Conservation (phyloP, 2,797 vertebrate genomes). For the Lithobates sylvaticus region DNA sequence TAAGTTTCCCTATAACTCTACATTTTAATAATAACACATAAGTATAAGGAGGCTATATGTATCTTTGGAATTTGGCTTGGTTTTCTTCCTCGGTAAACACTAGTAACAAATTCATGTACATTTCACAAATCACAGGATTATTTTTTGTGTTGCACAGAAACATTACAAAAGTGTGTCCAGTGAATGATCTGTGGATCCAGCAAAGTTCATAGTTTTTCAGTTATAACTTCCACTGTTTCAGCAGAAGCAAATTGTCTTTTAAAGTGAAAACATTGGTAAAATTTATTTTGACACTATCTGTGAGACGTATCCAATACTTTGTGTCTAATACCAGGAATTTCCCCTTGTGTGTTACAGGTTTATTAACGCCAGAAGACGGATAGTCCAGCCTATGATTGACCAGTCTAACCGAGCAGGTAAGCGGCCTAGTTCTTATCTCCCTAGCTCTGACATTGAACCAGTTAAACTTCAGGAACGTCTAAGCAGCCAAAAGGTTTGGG, state of each 20-base stretch:
- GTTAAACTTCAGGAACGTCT: slow-evolving; percentile 44
- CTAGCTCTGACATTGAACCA: not conserved
- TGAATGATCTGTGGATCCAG: no score
- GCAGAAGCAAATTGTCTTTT: no score
- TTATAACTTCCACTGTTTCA: no score
- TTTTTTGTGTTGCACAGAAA: no score
- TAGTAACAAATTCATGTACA: no score
- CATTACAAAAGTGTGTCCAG: no score
- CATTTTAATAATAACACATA: not conserved
- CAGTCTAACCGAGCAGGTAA: slow-evolving; percentile 99
- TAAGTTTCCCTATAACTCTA: not conserved
- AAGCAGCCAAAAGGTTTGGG: slow-evolving; percentile 45
- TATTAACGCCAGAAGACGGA: slow-evolving; percentile 99
- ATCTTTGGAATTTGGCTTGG: no score
- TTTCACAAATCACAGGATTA: no score
- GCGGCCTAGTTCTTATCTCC: slow-evolving; percentile 68
- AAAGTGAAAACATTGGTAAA: not conserved
- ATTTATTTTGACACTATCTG: not conserved
- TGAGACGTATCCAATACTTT: not conserved
- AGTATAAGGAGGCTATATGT: no score
- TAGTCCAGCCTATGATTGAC: slow-evolving; percentile 99
- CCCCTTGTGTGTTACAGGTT: slow-evolving; percentile 89
- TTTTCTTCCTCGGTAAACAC: no score
- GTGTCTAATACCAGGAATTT: slow-evolving; percentile 62
- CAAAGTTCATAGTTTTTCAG: no score